Base-by-base conservation (phyloP, 1,140 invertebrate genomes). In the Phymastichus coffea region DNA sequence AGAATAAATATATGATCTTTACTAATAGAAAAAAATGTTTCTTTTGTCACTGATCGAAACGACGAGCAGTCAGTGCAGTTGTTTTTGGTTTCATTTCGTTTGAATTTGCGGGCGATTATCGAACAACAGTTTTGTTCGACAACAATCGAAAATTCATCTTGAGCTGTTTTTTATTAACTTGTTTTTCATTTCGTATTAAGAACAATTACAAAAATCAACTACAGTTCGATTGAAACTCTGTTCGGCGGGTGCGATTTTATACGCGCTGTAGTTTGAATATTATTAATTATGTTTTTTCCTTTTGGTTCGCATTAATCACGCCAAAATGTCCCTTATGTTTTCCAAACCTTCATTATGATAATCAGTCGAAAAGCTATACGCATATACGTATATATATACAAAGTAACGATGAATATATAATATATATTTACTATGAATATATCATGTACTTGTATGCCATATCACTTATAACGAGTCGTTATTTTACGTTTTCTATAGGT, bases 321-420 rank as follows among this genome's bases (percentile, higher is more conserved):
- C 57, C 19, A 55, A 37, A 48, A 41, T 41, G 33, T 52, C 41
- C 56, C n/a, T n/a, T n/a, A n/a, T n/a, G n/a, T n/a, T n/a, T n/a
- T n/a, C n/a, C 46, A 33, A 49, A 52, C 57, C 58, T 57, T 68
- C 66, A 66, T 76, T 77, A 79, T 64, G 72, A 71, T 78, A 77
- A 78, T 79, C 77, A 79, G 77, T 79, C 77, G 68, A 71, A 76
- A 76, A 76, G 70, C 73, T 77, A 79, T 74, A 65, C 70, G 66
- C 73, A 72, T 73, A 73, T 72, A 72, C 69, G 73, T 71, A 74
- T 70, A 66, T 72, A 69, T 70, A 70, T 70, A 70, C 64, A 70
- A 66, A 70, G 65, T 71, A 75, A 72, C 67, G 66, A 69, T 67
- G 65, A 67, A 70, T 73, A 74, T 69, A 72, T 68, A 49, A 68